A percentile compares a stretch with the other conserved stretches of the same genome.
Conservation (phyloP, 1,140 invertebrate species). For the Drosophila parvula region DNA sequence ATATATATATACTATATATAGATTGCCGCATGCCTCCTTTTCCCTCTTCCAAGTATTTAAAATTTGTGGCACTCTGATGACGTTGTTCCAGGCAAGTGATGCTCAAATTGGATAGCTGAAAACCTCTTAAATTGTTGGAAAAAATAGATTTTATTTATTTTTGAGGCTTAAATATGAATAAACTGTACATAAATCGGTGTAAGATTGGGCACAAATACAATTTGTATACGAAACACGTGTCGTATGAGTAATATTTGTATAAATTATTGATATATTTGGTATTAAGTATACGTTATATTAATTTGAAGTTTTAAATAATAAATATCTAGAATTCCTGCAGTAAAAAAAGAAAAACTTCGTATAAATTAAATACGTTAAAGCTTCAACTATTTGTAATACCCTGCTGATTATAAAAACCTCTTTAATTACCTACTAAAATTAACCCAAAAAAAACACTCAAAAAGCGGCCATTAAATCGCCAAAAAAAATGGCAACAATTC, state of each 20-base stretch:
- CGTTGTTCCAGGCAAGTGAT: constrained; percentile 36
- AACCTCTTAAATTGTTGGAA: neutral
- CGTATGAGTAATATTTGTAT: neutral
- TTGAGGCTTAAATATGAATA: neutral
- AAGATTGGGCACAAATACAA: neutral
- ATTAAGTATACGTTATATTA: constrained; percentile 1
- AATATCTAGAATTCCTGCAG: too few species aligned
- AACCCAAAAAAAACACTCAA: neutral
- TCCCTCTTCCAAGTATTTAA: neutral
- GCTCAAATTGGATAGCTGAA: constrained; percentile 5
- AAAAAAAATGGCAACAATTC: constrained; percentile 6
- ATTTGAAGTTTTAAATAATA: fast-evolving
- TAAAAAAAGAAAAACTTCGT: too few species aligned
- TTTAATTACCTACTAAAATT: neutral
- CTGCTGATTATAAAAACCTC: neutral
- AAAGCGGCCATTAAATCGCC: neutral
- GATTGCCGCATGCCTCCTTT: neutral
- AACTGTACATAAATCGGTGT: neutral
- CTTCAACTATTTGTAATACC: too few species aligned
- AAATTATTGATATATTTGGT: neutral
- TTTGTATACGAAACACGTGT: neutral
- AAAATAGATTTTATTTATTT: neutral
- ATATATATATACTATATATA: neutral
- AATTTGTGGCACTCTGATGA: constrained; percentile 22
- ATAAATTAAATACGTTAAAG: too few species aligned